These are phyloP conservation scores for Prolemur simus DNA, from an alignment of 2,113 vertebrate species.

Conservation along the genomic window DNA sequence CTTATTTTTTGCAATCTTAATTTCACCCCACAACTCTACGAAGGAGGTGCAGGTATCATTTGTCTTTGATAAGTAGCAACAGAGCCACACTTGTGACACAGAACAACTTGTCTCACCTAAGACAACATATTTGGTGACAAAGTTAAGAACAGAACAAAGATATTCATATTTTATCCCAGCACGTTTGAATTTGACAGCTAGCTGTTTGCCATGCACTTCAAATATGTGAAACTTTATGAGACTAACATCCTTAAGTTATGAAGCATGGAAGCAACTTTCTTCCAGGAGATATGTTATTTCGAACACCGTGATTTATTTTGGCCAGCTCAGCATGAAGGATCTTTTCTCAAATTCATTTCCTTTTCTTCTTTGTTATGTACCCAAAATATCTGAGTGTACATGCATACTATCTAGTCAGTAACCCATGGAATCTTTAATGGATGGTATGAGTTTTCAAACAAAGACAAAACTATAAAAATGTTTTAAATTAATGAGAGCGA, in stretches of 20 bases:
- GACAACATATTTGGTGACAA: not conserved
- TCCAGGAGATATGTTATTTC: not conserved
- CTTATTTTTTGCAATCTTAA: not conserved
- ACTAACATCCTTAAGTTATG: not conserved
- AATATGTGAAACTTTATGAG: not conserved
- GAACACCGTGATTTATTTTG: constrained; percentile 42
- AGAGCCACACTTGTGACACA: not conserved
- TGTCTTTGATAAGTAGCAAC: not conserved
- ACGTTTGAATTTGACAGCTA: not conserved
- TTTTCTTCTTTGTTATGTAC: constrained; percentile 34
- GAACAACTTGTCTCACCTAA: not conserved
- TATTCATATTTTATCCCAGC: not conserved
- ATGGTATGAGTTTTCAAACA: constrained; percentile 12
- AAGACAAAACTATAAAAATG: constrained; percentile 13
- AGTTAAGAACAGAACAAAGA: constrained; percentile 32
- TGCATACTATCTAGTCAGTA: not conserved
- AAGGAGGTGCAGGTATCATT: not conserved
- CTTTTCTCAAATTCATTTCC: not conserved
- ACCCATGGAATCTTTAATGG: not conserved
- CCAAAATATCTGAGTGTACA: not conserved
- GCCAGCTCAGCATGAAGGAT: not conserved
- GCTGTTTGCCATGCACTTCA: not conserved
- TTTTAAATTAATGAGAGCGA: constrained; percentile 14
- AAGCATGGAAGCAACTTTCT: not conserved
- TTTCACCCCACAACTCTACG: not conserved